phyloP scores from a whole-genome alignment of 1,140 invertebrate species.

The Rhagoletis pomonella region DNA sequence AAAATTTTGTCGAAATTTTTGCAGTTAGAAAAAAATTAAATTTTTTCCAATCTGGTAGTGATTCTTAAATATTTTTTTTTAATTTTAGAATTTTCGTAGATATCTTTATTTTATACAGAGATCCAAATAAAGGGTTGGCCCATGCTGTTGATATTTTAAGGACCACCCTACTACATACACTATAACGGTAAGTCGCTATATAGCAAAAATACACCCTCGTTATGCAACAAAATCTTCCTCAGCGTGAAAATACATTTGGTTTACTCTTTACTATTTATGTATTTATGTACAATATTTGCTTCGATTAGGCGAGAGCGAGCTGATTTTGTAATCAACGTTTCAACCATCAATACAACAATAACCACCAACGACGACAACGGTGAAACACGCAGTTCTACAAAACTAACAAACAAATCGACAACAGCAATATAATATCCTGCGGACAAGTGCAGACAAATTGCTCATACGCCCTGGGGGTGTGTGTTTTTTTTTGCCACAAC shows the following conservation, averaged over 20 bases:
- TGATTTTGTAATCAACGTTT: not conserved
- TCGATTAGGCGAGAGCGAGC: not conserved
- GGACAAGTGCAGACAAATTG: constrained; percentile 35
- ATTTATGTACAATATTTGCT: not conserved
- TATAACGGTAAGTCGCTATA: not conserved
- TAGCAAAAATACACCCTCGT: not conserved
- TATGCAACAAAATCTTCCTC: not conserved
- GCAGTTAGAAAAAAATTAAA: no score
- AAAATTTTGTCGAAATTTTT: no score
- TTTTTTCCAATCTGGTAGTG: no score
- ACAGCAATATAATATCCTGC: constrained; percentile 17
- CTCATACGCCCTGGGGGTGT: not conserved
- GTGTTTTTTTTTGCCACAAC: not conserved
- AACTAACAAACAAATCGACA: not conserved
- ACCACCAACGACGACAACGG: not conserved
- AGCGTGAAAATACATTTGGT: not conserved
- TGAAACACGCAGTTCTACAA: not conserved
- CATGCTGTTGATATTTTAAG: no score
- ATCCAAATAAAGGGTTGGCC: no score
- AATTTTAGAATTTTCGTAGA: no score
- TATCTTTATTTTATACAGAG: no score
- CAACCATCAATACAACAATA: not conserved
- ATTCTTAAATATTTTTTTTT: no score
- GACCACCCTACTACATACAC: no score
- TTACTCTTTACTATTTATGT: not conserved